Conservation (phyloP, 2,113 vertebrate species). For the Ictalurus punctatus region DNA sequence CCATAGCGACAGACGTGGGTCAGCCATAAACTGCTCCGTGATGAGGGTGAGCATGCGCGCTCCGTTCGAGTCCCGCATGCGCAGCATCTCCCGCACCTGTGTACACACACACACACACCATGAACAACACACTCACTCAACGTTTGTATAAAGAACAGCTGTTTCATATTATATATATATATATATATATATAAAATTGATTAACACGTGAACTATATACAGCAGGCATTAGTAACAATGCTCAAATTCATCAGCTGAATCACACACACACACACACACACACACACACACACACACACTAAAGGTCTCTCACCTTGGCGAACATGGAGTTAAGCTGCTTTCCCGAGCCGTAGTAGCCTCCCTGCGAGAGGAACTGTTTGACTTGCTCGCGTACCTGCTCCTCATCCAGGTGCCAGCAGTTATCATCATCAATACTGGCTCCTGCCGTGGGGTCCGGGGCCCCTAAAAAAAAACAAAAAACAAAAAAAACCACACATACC, state of each 20-base stretch:
- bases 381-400: conserved; percentile 98
- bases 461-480: conserved; percentile 76
- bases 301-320: conserved; percentile 84
- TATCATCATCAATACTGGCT: conserved; percentile 95
- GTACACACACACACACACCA: conserved; percentile 23
- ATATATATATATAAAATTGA: not conserved
- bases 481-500: conserved; percentile 38
- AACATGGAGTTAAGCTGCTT: conserved; percentile 99
- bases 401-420: conserved; percentile 99
- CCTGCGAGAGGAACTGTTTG: conserved; percentile 97
- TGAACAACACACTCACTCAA: not conserved
- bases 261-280: not conserved
- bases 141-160: not conserved
- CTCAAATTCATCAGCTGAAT: not conserved
- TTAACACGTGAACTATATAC: not conserved
- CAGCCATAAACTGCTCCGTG: conserved; percentile 98
- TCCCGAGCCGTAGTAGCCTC: conserved; percentile 96
- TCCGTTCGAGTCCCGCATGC: conserved; percentile 97
- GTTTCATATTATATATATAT: not conserved
- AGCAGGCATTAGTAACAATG: not conserved
- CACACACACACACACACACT: not conserved
- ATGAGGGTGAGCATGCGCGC: conserved; percentile 96
- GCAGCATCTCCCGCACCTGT: conserved; percentile 97
- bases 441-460: conserved; percentile 97
- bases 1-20: conserved; percentile 95